These are phyloP conservation scores for Prolemur simus DNA, from an alignment of 2,113 vertebrate species.

Conservation along the genomic window DNA sequence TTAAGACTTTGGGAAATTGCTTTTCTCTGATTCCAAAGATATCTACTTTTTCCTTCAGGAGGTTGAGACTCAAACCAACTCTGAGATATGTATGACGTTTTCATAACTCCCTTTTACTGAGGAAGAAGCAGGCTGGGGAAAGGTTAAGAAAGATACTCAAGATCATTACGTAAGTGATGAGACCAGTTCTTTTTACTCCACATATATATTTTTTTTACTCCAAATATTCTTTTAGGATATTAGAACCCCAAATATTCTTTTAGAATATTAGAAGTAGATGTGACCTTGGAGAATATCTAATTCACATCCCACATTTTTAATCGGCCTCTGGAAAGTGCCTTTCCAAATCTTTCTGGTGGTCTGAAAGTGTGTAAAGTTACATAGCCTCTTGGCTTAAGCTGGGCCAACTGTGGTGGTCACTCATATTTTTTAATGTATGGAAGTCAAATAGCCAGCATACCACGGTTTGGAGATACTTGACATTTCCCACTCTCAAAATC, in stretches of 20 bases:
- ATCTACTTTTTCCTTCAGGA: not conserved
- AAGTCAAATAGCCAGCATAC: slow-evolving; percentile 78
- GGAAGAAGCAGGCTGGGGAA: not conserved
- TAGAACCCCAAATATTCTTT: not conserved
- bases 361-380: not conserved
- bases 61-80: not conserved
- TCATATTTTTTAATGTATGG: slow-evolving; percentile 61
- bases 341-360: slow-evolving; percentile 15
- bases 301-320: not conserved
- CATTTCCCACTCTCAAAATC: slow-evolving; percentile 81
- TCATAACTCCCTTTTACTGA: not conserved
- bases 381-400: not conserved
- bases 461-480: slow-evolving; percentile 69
- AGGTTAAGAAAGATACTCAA: not conserved
- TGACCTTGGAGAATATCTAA: not conserved
- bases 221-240: not conserved
- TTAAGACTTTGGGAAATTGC: not conserved
- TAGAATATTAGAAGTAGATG: not conserved
- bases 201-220: not conserved
- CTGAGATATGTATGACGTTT: not conserved
- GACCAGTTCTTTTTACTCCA: not conserved
- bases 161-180: not conserved
- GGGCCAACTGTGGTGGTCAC: not conserved
- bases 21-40: slow-evolving; percentile 24
- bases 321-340: not conserved